phyloP scores from a whole-genome alignment of 1,140 invertebrate species.

The Lucilia cuprina region DNA sequence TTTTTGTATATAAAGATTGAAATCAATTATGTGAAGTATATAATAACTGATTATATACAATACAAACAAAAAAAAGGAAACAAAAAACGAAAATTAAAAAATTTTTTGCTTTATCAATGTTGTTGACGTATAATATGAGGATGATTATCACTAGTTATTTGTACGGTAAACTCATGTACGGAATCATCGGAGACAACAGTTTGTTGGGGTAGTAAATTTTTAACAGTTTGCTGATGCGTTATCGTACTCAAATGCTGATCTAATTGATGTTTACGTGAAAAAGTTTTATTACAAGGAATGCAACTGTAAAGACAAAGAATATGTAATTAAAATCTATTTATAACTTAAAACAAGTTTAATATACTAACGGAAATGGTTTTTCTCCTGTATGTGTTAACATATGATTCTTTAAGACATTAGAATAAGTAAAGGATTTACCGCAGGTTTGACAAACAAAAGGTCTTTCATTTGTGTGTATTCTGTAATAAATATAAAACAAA shows the following conservation, averaged over 20 bases:
- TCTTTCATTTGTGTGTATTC: slow-evolving; percentile 76
- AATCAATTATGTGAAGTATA: too few species aligned
- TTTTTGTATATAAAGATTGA: too few species aligned
- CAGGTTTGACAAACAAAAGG: slow-evolving; percentile 75
- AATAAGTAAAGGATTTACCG: slow-evolving; percentile 75
- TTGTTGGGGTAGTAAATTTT: slow-evolving; percentile 33
- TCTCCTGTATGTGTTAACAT: slow-evolving; percentile 62
- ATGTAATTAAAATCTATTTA: too few species aligned
- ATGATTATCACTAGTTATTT: slow-evolving; percentile 20
- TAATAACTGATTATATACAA: too few species aligned
- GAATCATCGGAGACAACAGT: background rate
- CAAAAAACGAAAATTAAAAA: background rate
- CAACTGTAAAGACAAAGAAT: too few species aligned
- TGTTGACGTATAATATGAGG: background rate
- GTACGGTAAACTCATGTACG: slow-evolving; percentile 11
- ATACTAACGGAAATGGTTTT: slow-evolving; percentile 59
- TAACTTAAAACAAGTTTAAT: too few species aligned
- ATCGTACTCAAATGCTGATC: slow-evolving; percentile 58
- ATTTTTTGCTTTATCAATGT: background rate
- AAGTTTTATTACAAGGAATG: slow-evolving; percentile 58
- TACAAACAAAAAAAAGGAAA: background rate
- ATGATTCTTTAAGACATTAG: slow-evolving; percentile 70
- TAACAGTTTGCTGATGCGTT: slow-evolving; percentile 58
- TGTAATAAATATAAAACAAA: slow-evolving; percentile 30
- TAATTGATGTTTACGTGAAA: slow-evolving; percentile 58